Base-by-base conservation (phyloP, 2,113 vertebrate genomes). In the Trichechus manatus region DNA sequence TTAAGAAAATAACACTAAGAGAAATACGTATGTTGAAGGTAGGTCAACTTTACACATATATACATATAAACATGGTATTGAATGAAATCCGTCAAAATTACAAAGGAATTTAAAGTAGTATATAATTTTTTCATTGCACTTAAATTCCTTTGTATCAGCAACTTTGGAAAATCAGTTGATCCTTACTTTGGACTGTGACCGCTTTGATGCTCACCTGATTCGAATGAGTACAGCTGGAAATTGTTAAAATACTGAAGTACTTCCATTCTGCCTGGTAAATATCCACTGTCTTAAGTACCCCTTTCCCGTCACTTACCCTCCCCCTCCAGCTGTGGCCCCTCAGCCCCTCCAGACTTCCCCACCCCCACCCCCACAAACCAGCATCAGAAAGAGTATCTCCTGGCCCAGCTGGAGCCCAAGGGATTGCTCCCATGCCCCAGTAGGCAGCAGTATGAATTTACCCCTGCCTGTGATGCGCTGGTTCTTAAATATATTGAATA, bases 1-100 rank as follows among this genome's bases (percentile, higher is more conserved):
- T 99, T 93, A 99, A 99, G 98, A 99, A 99, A 98, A 99, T 99
- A 74, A 99, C 99, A 3, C 87, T 99, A 91, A 97, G 99, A 96
- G 99, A 99, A 98, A 99, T 99, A 84, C 98, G 98, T 0, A 98
- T 99, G 99, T 97, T 99, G 95, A 99, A 99, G 99, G 99, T 99
- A 97, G 94, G 97, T 89, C 70, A 44, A 33, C 20, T 50, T 78
- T 70, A 6, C 59, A 9, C 59, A 15, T 50, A 20, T 75, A 22
- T 20, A 20, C 33, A 9, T 79, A 15, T 50, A 19, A 31, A 33
- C 66, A 75, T n/a, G 42, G 36, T 14, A 64, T 7, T 61, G 88
- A 42, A 31, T 77, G 56, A 92, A 82, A 42, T 33, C 7, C 2
- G 0, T 29, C 87, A 87, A 81, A 50, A 61, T 83, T 44, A n/a